These are phyloP conservation scores for Drosophila nr. medialis DNA, from an alignment of 2,888 invertebrate genomes.

Conservation along the genomic window DNA sequence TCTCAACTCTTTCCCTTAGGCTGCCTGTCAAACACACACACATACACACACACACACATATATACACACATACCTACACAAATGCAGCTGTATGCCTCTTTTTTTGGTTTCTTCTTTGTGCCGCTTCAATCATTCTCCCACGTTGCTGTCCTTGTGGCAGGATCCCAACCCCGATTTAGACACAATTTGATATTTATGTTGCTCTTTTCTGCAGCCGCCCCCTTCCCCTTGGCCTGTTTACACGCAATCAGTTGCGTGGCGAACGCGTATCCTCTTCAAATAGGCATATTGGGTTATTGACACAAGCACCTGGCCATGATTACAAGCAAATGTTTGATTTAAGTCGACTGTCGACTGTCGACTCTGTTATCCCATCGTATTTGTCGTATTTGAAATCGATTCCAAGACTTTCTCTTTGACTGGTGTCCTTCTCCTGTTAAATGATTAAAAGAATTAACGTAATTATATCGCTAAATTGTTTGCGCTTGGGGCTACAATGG, in stretches of 20 bases:
- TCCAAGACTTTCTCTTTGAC: conserved; percentile 6
- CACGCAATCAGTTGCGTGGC: conserved; percentile 45
- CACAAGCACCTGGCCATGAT: conserved; percentile 70
- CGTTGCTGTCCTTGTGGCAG: conserved; percentile 59
- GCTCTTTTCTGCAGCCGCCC: conserved; percentile 11
- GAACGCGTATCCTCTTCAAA: conserved; percentile 54
- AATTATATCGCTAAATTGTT: conserved; percentile 43
- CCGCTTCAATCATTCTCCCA: conserved; percentile 59
- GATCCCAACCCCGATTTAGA: conserved; percentile 54
- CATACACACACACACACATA: not conserved
- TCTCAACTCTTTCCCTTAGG: conserved; percentile 56
- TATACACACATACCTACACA: conserved; percentile 5
- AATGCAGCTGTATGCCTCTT: conserved; percentile 8
- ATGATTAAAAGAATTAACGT: conserved; percentile 34
- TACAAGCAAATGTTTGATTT: conserved; percentile 58
- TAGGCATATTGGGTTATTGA: conserved; percentile 51
- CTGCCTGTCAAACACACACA: conserved; percentile 9
- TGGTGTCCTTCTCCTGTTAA: not conserved
- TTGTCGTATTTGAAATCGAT: conserved; percentile 37
- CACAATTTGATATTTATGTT: conserved; percentile 63
- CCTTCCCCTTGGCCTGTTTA: conserved; percentile 15
- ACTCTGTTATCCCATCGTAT: conserved; percentile 7
- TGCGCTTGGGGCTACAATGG: conserved; percentile 17
- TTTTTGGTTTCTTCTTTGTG: conserved; percentile 18
- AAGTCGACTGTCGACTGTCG: not conserved